Evolutionary conservation across 2,888 invertebrate genomes (phyloP), one percentile per base, ranked within the genome.

Genomic region (Thymelicus sylvestris): DNA sequence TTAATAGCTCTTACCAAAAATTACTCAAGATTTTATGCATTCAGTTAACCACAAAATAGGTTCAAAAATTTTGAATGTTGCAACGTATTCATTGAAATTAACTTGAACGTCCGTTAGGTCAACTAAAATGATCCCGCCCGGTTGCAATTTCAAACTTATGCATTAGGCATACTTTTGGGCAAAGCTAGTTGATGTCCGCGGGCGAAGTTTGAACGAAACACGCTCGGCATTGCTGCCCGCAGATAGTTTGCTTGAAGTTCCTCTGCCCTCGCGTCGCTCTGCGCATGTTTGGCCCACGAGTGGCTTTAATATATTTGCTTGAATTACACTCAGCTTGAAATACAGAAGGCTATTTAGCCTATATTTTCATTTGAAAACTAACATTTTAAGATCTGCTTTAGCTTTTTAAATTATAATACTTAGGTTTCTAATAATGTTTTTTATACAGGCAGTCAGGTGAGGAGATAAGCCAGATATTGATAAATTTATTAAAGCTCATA

Each of bases 121-220:
- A 44, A 44, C 50, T 19, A 52, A 19, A 55, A 24, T 55, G 55
- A 55, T 55, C 6, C 12, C 12, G 10, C 12, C 24, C 10, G 12
- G 4, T 12, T 24, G 55, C 55, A 55, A 6, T 55, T 52, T 8
- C 24, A 55, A 55, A 55, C 55, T 55, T 55, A 55, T 55, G 12
- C 55, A 52, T 52, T 52, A 19, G 52, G 52, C 52, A 55, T 55
- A 55, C 55, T 55, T 55, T 55, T 5, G 55, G 24, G 12, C 24
- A 10, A 55, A 39, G 7, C 13, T 31, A 57, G 38, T n/a, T 57
- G 39, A 59, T 38, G 31, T 59, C 59, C n/a, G 59, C n/a, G n/a
- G 59, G 39, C 39, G n/a, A 59, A 59, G 59, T 59, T 59, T 39
- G 7, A n/a, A n/a, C 59, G 59, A 59, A 59, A 59, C 59, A 59